These are phyloP conservation scores for Pseudomugil tenellus DNA, from an alignment of 2,797 vertebrate species.

Conservation along the genomic window DNA sequence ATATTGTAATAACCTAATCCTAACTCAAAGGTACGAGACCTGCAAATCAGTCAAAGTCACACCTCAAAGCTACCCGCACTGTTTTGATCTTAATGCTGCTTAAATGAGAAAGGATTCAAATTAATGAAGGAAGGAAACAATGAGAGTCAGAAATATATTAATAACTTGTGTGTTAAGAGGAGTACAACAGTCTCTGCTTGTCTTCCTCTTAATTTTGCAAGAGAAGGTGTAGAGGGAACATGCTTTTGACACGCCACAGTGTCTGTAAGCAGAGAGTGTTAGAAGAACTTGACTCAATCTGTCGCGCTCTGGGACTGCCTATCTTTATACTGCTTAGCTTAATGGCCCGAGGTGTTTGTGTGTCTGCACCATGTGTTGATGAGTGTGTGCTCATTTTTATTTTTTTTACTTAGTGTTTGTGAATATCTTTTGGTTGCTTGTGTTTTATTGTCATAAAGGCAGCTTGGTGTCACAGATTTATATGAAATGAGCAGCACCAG, in stretches of 20 bases:
- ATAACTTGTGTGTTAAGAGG: slow-evolving; percentile 72
- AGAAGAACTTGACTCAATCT: slow-evolving; percentile 79
- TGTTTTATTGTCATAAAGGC: not conserved
- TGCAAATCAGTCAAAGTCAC: slow-evolving; percentile 52
- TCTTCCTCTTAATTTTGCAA: slow-evolving; percentile 78
- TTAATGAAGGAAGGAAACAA: slow-evolving; percentile 70
- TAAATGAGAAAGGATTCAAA: slow-evolving; percentile 50
- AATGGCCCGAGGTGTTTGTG: slow-evolving; percentile 63
- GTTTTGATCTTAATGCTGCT: slow-evolving; percentile 46
- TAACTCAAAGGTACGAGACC: slow-evolving; percentile 57
- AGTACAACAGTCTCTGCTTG: slow-evolving; percentile 63
- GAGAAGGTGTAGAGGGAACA: slow-evolving; percentile 68
- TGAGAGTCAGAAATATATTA: slow-evolving; percentile 73
- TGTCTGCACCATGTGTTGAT: slow-evolving; percentile 28
- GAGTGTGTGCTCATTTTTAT: slow-evolving; percentile 2
- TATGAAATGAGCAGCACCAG: not conserved
- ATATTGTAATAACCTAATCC: slow-evolving; percentile 36
- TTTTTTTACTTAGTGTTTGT: slow-evolving; percentile 4
- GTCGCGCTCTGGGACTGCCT: slow-evolving; percentile 71
- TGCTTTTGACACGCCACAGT: slow-evolving; percentile 66
- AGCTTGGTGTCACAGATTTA: not conserved
- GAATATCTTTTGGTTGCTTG: not conserved
- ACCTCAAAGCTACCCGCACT: slow-evolving; percentile 49
- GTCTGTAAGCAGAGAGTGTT: slow-evolving; percentile 75
- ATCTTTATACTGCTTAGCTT: slow-evolving; percentile 62